phyloP scores from a whole-genome alignment of 2,797 vertebrate species.

The Buceros bicornis region DNA sequence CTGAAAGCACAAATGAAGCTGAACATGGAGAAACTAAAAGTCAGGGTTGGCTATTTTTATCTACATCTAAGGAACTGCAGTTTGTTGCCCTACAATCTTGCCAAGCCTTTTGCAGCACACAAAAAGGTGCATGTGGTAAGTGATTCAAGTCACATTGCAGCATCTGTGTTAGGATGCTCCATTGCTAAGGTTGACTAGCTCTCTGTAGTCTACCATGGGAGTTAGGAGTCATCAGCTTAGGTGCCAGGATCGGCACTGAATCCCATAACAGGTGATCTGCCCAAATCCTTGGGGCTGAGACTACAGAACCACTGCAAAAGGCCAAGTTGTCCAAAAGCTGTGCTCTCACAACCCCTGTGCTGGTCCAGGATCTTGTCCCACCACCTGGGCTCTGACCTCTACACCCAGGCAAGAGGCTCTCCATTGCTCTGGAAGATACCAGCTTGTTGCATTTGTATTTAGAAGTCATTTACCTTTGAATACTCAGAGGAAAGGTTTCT shows the following conservation, averaged over 20 bases:
- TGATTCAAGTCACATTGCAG: background rate
- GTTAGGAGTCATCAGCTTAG: background rate
- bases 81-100: background rate
- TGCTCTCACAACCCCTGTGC: background rate
- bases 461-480: background rate
- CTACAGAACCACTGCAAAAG: background rate
- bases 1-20: background rate
- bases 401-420: background rate
- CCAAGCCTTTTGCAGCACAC: background rate
- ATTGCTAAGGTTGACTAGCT: background rate
- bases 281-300: background rate
- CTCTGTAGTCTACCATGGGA: background rate
- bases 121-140: background rate
- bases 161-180: background rate
- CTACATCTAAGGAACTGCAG: background rate
- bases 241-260: background rate
- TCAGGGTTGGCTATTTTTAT: background rate
- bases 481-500: background rate
- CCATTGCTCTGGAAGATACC: background rate
- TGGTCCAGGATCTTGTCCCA: background rate
- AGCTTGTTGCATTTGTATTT: background rate
- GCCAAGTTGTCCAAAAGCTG: background rate
- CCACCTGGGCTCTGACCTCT: background rate
- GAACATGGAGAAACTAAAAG: background rate
- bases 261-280: background rate